Evolutionary conservation across 1,140 invertebrate genomes (phyloP), one percentile per base, ranked within the genome.

Genomic region (Vanessa atalanta): DNA sequence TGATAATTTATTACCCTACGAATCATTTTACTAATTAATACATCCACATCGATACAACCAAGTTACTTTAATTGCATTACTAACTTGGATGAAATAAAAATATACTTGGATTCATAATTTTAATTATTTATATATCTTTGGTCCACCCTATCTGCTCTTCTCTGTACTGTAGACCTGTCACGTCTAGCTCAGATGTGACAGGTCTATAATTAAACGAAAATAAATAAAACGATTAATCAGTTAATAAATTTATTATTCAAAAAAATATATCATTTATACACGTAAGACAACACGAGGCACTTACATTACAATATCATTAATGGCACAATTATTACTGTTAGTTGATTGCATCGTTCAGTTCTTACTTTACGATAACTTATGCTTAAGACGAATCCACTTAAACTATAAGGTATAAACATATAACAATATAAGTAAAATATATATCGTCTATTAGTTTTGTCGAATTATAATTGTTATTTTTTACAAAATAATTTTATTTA

Each of bases 241-340:
- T 81, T 75, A 81, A 74, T 75, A 73, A 70, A 68, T 82, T 79
- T 77, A 77, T 77, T 80, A 80, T 77, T 82, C 72, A 79, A 78
- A 79, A 81, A 75, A 77, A 78, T 72, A 76, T 75, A 77, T 64
- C 55, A 75, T 81, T 78, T 81, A 76, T 81, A 80, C 78, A 83
- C 75, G 60, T 70, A 72, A 80, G 75, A 78, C 23, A 37, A 79
- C 61, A 70, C 74, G 70, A 78, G 74, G 70, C 79, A 76, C 75
- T 67, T 73, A 76, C 53, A 68, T 65, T 69, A 73, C 47, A 79
- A 79, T 80, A 83, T 79, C 65, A 82, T 73, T 83, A 87, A 86
- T 87, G 87, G 87, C 85, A 88, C 85, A 65, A 79, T 87, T 85
- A 84, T 83, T 61, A 15, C 26, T 83, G 57, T 63, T 63, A 70